Evolutionary conservation across 1,140 invertebrate species (phyloP).

Genomic region (Apis cerana): DNA sequence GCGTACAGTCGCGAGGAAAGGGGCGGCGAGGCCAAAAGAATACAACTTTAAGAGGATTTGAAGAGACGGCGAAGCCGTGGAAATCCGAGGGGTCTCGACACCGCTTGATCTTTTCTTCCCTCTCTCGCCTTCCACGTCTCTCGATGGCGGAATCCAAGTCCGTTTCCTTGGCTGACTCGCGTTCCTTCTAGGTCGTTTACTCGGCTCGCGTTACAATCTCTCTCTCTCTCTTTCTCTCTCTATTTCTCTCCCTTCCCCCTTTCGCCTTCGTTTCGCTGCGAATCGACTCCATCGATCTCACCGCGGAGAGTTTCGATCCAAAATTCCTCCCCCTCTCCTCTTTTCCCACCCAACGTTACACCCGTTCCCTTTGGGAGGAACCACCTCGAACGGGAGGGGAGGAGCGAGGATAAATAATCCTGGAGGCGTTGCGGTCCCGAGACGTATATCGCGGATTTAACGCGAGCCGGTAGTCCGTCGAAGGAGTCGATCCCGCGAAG

Average conservation of each 20-base stretch:
- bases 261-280: too few relatives aligned
- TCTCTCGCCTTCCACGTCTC: conserved; percentile 28
- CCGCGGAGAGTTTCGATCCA: too few relatives aligned
- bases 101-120: conserved; percentile 77
- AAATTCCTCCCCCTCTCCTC: too few relatives aligned
- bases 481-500: conserved; percentile 18
- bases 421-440: conserved; percentile 51
- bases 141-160: conserved; percentile 30
- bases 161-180: conserved; percentile 47
- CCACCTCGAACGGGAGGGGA: too few relatives aligned
- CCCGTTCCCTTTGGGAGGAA: not conserved
- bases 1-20: conserved; percentile 53
- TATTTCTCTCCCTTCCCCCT: not conserved
- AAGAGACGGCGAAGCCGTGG: conserved; percentile 80
- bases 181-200: conserved; percentile 53
- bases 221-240: conserved; percentile 4
- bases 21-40: conserved; percentile 80
- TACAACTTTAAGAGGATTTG: conserved; percentile 82
- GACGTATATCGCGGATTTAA: conserved; percentile 65
- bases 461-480: conserved; percentile 14
- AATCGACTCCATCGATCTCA: too few relatives aligned
- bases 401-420: conserved; percentile 55
- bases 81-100: conserved; percentile 80
- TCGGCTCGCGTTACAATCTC: conserved; percentile 68
- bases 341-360: not conserved